These are phyloP conservation scores for Chaetoderma sp. DNA, from an alignment of 2,888 invertebrate species.

Conservation along the genomic window DNA sequence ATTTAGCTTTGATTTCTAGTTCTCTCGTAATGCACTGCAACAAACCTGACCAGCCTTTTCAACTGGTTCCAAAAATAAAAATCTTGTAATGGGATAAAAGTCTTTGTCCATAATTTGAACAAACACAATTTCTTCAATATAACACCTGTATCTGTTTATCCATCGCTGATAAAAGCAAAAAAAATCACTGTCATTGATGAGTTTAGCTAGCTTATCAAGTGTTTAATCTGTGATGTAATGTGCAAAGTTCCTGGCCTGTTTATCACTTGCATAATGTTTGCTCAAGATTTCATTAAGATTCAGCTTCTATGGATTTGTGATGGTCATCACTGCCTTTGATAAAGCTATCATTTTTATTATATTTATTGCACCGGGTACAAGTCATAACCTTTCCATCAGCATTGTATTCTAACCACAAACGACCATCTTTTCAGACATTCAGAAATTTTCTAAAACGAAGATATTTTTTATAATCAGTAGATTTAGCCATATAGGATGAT, in stretches of 20 bases:
- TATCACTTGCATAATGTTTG: background rate
- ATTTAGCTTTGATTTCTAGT: background rate
- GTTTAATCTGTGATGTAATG: background rate
- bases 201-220: background rate
- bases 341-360: no score
- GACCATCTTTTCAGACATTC: no score
- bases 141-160: background rate
- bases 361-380: no score
- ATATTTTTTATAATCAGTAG: no score
- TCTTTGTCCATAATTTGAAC: background rate
- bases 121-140: background rate
- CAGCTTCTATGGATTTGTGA: background rate
- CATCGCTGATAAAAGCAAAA: background rate
- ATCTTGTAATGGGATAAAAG: background rate
- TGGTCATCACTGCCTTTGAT: background rate
- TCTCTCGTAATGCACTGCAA: background rate
- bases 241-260: background rate
- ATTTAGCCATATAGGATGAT: no score
- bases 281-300: background rate
- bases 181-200: background rate
- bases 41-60: background rate
- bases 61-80: background rate
- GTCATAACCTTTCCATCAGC: no score
- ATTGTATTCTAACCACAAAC: no score
- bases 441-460: no score